Conservation (phyloP, 2,113 vertebrate species). For the Pelecanoides urinatrix region DNA sequence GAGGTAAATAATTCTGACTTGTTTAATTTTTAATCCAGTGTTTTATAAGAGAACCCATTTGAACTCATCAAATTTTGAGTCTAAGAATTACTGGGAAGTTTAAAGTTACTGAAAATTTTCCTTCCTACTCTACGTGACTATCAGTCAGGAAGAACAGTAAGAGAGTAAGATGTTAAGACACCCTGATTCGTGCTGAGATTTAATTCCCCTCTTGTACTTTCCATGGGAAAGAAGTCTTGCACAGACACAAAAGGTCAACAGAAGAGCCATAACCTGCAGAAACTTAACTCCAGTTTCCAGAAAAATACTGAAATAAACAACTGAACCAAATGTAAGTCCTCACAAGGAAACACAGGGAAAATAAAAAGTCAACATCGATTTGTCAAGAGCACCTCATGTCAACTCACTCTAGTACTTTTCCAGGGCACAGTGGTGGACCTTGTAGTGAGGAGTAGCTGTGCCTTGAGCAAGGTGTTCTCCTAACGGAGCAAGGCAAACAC, state of each 20-base stretch:
- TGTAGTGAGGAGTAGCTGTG: fast-evolving
- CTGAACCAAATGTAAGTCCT: background rate
- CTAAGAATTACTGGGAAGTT: background rate
- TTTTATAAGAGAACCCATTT: background rate
- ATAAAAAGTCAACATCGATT: background rate
- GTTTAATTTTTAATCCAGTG: background rate
- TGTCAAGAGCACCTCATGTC: background rate
- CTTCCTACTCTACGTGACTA: background rate
- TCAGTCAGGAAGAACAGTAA: background rate
- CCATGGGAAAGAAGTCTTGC: background rate
- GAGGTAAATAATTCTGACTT: background rate
- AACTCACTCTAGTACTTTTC: fast-evolving
- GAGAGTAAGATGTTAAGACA: background rate
- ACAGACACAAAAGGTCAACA: background rate
- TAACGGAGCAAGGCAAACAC: background rate
- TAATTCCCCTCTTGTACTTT: background rate
- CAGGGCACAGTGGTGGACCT: fast-evolving
- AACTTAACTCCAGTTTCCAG: background rate
- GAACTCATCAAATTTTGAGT: background rate
- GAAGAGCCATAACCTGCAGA: background rate
- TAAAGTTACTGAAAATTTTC: background rate
- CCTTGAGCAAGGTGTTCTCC: background rate
- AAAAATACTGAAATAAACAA: background rate
- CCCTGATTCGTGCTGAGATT: background rate
- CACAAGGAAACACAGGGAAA: background rate